Evolutionary conservation across 2,888 invertebrate species (phyloP).

Genomic region (Phlogophora meticulosa): DNA sequence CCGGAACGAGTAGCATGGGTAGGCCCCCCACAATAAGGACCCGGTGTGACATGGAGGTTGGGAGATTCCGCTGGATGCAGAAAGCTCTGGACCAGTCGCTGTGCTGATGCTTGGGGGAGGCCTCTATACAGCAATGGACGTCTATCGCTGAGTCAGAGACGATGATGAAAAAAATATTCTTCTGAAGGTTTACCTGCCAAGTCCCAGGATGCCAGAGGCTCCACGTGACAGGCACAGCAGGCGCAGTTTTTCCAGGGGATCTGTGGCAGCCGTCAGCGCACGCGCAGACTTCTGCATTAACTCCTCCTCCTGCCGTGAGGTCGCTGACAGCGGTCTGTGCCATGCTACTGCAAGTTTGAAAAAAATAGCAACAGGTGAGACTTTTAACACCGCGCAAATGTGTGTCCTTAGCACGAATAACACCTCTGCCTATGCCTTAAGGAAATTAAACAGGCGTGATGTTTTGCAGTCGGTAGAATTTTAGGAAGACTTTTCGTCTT

Average conservation of each 20-base stretch:
- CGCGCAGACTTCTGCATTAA: slow-evolving; percentile 94
- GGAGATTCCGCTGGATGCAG: neutral
- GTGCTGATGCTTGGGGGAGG: too few relatives aligned
- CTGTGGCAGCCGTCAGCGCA: slow-evolving; percentile 92
- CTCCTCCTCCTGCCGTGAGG: slow-evolving; percentile 94
- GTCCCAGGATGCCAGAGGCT: slow-evolving; percentile 96
- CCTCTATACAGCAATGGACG: too few relatives aligned
- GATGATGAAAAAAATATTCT: neutral
- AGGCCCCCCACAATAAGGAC: too few relatives aligned
- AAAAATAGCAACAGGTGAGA: neutral
- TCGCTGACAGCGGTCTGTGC: slow-evolving; percentile 94
- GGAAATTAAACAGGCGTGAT: neutral
- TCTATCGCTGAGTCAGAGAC: too few relatives aligned
- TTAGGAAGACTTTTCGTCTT: too few relatives aligned
- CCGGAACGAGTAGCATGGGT: neutral
- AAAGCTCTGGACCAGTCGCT: neutral
- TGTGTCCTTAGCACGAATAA: too few relatives aligned
- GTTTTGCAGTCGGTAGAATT: neutral
- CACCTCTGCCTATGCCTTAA: neutral
- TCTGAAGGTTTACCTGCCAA: slow-evolving; percentile 93
- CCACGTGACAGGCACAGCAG: slow-evolving; percentile 96
- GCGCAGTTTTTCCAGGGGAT: slow-evolving; percentile 96
- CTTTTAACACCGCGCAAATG: too few relatives aligned
- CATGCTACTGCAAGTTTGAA: slow-evolving; percentile 85
- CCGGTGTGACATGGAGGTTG: too few relatives aligned